A percentile compares a stretch with the other conserved stretches of the same genome.
Conservation (phyloP, 2,888 invertebrate species). For the Blomia tropicalis region DNA sequence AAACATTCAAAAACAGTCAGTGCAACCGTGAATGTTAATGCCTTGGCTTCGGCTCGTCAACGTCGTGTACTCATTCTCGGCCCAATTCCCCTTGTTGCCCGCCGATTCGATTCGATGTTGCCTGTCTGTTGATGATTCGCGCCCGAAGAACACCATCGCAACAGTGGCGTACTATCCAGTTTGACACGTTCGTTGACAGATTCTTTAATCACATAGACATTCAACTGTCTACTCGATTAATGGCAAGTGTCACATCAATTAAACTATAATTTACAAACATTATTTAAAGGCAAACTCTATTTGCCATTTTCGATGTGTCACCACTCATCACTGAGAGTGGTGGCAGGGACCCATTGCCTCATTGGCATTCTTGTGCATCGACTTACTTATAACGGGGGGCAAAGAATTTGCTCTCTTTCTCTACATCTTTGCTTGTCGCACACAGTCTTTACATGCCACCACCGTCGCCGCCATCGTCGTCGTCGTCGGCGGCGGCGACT, state of each 20-base stretch:
- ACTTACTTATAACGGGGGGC: too few relatives aligned
- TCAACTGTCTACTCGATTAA: background rate
- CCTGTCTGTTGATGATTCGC: background rate
- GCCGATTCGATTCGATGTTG: background rate
- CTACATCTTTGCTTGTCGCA: too few relatives aligned
- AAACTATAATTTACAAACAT: slow-evolving; percentile 16
- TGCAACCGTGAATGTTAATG: background rate
- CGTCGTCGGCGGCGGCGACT: background rate
- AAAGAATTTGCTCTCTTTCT: too few relatives aligned
- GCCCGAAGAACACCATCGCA: background rate
- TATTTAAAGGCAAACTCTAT: too few relatives aligned
- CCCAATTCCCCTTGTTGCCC: background rate
- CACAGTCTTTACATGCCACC: too few relatives aligned
- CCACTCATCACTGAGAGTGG: background rate
- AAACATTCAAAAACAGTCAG: too few relatives aligned
- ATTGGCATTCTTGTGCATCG: too few relatives aligned
- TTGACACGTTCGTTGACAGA: slow-evolving; percentile 14
- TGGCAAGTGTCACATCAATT: slow-evolving; percentile 16
- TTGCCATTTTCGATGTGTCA: background rate
- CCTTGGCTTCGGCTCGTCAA: too few relatives aligned
- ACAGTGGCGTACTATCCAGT: too few relatives aligned
- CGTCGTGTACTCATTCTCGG: background rate
- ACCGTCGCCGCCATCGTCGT: slow-evolving; percentile 3
- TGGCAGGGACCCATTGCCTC: too few relatives aligned
- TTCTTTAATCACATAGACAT: slow-evolving; percentile 10